These are phyloP conservation scores for Microcebus ravelobensis DNA, from an alignment of 2,113 vertebrate species.

Conservation along the genomic window DNA sequence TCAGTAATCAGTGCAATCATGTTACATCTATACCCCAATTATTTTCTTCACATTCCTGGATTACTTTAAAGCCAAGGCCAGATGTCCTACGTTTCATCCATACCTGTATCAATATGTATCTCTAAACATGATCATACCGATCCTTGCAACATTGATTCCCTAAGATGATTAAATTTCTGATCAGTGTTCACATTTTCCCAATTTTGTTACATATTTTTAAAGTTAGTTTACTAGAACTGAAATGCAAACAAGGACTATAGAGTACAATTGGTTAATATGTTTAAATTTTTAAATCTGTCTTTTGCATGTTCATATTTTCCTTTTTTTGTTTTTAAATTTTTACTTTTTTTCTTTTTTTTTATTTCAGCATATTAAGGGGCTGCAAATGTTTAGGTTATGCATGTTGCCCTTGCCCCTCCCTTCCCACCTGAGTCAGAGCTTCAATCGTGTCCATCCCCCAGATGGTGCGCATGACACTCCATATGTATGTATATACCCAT, in stretches of 20 bases:
- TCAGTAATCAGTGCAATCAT: background rate
- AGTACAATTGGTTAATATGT: background rate
- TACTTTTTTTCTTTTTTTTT: too few relatives aligned
- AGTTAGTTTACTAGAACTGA: background rate
- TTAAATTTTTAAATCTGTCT: background rate
- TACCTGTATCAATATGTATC: background rate
- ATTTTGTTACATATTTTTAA: background rate
- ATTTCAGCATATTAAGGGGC: too few relatives aligned
- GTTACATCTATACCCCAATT: accelerated
- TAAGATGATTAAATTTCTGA: background rate
- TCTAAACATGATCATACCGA: background rate
- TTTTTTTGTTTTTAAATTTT: background rate
- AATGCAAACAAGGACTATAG: background rate
- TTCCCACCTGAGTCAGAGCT: too few relatives aligned
- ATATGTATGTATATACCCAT: too few relatives aligned
- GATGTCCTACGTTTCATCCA: too few relatives aligned
- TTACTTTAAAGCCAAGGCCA: background rate
- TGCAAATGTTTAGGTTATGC: too few relatives aligned
- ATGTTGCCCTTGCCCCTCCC: too few relatives aligned
- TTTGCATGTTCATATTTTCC: background rate
- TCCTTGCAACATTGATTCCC: background rate
- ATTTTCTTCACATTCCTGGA: background rate
- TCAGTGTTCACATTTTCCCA: background rate
- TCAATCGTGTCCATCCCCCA: too few relatives aligned
- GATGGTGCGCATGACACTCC: too few relatives aligned